Base-by-base conservation (phyloP, 1,140 invertebrate species). In the Tetragnatha versicolor region DNA sequence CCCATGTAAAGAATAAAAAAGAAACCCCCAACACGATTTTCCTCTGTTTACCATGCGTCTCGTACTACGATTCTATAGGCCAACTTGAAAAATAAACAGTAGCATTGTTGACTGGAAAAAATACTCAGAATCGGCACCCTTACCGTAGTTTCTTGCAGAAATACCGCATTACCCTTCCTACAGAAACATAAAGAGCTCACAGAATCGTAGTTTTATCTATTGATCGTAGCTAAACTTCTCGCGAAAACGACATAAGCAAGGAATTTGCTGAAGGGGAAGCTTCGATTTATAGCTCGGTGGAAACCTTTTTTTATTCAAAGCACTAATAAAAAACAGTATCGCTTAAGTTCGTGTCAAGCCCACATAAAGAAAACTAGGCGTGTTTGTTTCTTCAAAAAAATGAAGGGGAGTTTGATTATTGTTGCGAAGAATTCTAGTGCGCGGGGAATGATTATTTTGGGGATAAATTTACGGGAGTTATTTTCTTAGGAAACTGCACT, bases 181-280 rank as follows among this genome's bases (percentile, higher is more conserved):
- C 2, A 60, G 35, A 63, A 22, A 7, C 29, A 2, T 14, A 20
- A 42, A 65, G n/a, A n/a, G n/a, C n/a, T n/a, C n/a, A n/a, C n/a
- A n/a, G n/a, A n/a, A 65, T 65, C 37, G 61, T 65, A 65, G n/a
- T 39, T 42, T 42, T 42, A 65, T 42, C 35, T 65, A 65, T 65
- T 65, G 61, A 65, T 65, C 61, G 39, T 9, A 25, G 20, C 14
- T 65, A 65, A 65, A 31, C 33, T 42, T 29, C 61, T 65, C 35
- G 61, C 39, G 12, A 65, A 65, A 65, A 45, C 42, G 61, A 20
- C 61, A 65, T 65, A 65, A 65, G 61, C 61, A 39, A 65, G n/a
- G 39, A 10, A 65, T 65, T 42, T 25, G 22, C 61, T 42, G 27
- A 20, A 31, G 61, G n/a, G 42, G 20, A 65, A 42, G 27, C 37